A percentile compares a stretch with the other conserved stretches of the same genome.
Evolutionary conservation across 2,113 vertebrate genomes (phyloP).

Genomic region (Leucopternis melanops): DNA sequence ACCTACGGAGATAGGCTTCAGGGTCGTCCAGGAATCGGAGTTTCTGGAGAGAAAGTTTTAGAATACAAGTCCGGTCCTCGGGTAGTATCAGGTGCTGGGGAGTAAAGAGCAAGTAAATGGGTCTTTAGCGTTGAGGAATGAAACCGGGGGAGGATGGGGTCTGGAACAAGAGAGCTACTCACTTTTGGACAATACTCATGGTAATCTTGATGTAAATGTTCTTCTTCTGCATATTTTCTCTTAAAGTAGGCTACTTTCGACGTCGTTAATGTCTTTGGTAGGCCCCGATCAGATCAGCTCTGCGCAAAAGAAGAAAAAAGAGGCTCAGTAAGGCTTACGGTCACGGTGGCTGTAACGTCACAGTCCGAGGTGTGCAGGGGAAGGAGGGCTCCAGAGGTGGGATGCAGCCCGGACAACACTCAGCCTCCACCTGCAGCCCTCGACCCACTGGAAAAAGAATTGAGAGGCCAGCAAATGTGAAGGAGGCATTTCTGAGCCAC

Average conservation of each 20-base stretch:
- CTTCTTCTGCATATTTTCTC: slow-evolving; percentile 99
- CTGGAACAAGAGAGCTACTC: slow-evolving; percentile 10
- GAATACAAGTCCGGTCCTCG: slow-evolving; percentile 94
- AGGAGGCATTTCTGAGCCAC: background rate
- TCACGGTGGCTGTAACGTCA: background rate
- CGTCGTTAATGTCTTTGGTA: slow-evolving; percentile 85
- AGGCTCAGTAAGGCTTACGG: background rate
- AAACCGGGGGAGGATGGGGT: background rate
- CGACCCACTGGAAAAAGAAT: accelerated
- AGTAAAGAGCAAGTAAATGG: background rate
- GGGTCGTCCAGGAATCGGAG: slow-evolving; percentile 95
- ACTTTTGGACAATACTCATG: slow-evolving; percentile 96
- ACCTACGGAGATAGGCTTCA: slow-evolving; percentile 91
- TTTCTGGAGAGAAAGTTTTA: slow-evolving; percentile 95
- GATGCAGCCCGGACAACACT: background rate
- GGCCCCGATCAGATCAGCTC: slow-evolving; percentile 69
- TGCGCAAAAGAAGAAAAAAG: slow-evolving; percentile 28
- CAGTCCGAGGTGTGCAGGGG: accelerated
- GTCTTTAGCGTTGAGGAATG: background rate
- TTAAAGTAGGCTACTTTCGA: slow-evolving; percentile 99
- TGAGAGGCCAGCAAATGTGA: background rate
- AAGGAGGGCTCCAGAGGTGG: background rate
- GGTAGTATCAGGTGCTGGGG: slow-evolving; percentile 91
- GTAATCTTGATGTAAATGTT: slow-evolving; percentile 93
- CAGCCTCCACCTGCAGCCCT: background rate